These are phyloP conservation scores for Nothobranchius kuhntae DNA, from an alignment of 2,113 vertebrate species.

Conservation along the genomic window DNA sequence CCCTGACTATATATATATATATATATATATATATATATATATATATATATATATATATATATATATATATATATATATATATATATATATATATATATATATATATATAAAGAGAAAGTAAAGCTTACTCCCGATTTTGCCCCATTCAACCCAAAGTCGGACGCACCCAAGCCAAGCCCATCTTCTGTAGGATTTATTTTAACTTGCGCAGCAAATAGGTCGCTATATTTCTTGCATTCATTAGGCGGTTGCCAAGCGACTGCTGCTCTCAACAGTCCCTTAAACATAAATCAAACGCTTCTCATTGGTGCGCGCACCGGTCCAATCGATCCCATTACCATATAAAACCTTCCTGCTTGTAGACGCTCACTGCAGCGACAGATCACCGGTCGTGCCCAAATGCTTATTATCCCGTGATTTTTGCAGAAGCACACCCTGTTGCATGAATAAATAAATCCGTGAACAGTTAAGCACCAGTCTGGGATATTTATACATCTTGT, in stretches of 20 bases:
- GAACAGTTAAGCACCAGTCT: too few species aligned
- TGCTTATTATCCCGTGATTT: neutral
- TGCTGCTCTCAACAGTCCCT: conserved; percentile 59
- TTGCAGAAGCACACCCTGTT: neutral
- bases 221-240: conserved; percentile 62
- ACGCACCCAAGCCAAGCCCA: too few species aligned
- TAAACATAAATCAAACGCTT: conserved; percentile 69
- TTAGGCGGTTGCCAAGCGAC: conserved; percentile 76
- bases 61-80: too few species aligned
- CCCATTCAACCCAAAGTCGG: neutral
- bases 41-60: too few species aligned
- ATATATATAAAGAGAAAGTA: neutral
- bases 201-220: conserved; percentile 21
- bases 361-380: conserved; percentile 20
- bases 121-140: neutral
- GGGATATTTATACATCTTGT: neutral
- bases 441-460: neutral
- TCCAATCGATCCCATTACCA: conserved; percentile 69
- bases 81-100: too few species aligned
- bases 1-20: too few species aligned
- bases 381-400: conserved; percentile 30
- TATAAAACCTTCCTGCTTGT: conserved; percentile 62
- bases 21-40: too few species aligned
- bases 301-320: conserved; percentile 61
- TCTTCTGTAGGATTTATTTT: conserved; percentile 7